A percentile compares a stretch with the other conserved stretches of the same genome.
Evolutionary conservation across 1,140 invertebrate species (phyloP).

Genomic region (Phymastichus coffea): DNA sequence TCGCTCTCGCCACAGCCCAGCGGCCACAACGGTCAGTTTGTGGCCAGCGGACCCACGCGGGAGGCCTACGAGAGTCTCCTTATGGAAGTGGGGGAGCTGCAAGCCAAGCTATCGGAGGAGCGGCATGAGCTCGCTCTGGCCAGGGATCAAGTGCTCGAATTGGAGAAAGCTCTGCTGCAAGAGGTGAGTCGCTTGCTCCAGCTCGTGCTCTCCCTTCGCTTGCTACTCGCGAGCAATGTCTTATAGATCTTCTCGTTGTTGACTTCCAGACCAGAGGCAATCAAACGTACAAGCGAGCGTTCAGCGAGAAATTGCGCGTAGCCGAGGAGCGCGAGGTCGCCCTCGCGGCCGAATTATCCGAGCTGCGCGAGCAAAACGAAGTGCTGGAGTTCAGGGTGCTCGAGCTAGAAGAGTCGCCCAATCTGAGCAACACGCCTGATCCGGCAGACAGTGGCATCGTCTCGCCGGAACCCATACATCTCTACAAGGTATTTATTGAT

Average conservation of each 20-base stretch:
- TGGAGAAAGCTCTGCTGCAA: conserved; percentile 50
- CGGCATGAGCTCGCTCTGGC: conserved; percentile 44
- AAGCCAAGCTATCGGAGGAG: conserved; percentile 44
- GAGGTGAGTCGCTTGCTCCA: conserved; percentile 36
- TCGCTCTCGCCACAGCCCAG: conserved; percentile 48
- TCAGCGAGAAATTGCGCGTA: conserved; percentile 43
- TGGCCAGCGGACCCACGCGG: conserved; percentile 40
- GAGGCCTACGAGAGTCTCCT: conserved; percentile 46
- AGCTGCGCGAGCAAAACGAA: conserved; percentile 57
- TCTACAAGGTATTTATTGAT: conserved; percentile 46
- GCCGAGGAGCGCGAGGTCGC: conserved; percentile 52
- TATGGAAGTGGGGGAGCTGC: conserved; percentile 44
- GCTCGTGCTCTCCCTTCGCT: no score
- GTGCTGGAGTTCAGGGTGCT: conserved; percentile 57
- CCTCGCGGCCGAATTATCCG: conserved; percentile 54
- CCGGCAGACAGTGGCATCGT: conserved; percentile 47
- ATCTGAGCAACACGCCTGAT: conserved; percentile 40
- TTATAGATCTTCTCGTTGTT: background rate
- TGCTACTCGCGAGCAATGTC: no score
- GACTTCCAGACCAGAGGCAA: conserved; percentile 39
- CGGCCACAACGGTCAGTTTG: conserved; percentile 41
- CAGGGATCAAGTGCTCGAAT: conserved; percentile 43
- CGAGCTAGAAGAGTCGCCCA: conserved; percentile 52
- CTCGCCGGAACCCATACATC: conserved; percentile 44
- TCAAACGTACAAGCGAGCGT: conserved; percentile 38